These are phyloP conservation scores for Onychomys torridus DNA, from an alignment of 2,797 vertebrate species.

Conservation along the genomic window DNA sequence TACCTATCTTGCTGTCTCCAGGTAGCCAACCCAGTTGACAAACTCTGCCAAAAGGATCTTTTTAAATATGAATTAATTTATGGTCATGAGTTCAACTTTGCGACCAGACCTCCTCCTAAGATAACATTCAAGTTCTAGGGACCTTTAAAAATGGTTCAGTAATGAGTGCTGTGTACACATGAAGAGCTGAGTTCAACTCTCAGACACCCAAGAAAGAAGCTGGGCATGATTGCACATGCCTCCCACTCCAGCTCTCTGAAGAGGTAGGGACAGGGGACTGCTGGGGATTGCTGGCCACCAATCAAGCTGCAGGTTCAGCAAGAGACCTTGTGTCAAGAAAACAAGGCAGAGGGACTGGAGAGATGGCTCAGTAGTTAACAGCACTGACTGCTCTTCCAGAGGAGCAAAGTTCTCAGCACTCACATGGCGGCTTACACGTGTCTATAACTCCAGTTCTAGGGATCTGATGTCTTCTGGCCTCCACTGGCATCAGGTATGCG, in stretches of 20 bases:
- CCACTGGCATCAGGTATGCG: background rate
- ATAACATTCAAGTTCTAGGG: background rate
- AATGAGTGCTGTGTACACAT: no score
- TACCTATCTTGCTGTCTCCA: background rate
- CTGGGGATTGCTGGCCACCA: background rate
- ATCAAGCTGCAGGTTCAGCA: background rate
- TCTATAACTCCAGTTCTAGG: background rate
- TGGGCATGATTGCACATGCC: no score
- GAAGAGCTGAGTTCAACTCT: background rate
- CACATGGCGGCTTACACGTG: background rate
- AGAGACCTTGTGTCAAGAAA: background rate
- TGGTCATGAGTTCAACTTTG: background rate
- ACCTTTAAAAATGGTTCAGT: background rate
- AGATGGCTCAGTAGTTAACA: background rate
- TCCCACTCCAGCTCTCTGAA: background rate
- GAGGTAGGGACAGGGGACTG: background rate
- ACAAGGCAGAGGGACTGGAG: no score
- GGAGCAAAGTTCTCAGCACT: background rate
- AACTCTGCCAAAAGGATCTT: background rate
- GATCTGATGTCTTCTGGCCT: background rate
- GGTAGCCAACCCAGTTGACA: background rate
- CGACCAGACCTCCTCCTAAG: background rate
- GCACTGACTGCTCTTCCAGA: background rate
- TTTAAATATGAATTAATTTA: background rate
- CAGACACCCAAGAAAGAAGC: background rate